Percentiles rank a stretch among this genome's conserved stretches.
These are phyloP conservation scores for Mormyrus lacerda DNA, from an alignment of 2,113 vertebrate species.

Conservation along the genomic window DNA sequence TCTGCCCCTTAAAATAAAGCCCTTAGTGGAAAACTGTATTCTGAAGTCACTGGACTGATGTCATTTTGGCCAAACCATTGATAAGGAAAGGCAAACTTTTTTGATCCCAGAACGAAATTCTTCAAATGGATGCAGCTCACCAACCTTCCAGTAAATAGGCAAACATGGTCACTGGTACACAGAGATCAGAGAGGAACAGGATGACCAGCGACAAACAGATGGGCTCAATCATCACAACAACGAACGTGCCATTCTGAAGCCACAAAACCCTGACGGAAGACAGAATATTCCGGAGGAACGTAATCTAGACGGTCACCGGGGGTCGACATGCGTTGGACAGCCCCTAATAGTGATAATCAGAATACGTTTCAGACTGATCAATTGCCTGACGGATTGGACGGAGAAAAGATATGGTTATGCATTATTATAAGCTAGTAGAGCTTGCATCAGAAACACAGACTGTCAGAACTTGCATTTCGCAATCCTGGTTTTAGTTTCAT, in stretches of 20 bases:
- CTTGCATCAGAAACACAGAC: not conserved
- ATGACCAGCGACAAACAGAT: not conserved
- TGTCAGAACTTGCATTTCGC: not conserved
- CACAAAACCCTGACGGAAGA: not conserved
- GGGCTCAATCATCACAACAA: not conserved
- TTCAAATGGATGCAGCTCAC: not conserved
- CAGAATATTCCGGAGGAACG: not conserved
- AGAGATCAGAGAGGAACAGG: not conserved
- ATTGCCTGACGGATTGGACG: not conserved
- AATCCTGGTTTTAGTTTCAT: not conserved
- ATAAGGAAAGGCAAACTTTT: not conserved
- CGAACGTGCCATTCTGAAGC: not conserved
- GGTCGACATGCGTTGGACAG: not conserved
- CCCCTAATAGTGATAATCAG: not conserved
- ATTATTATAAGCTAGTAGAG: not conserved
- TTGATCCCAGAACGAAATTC: not conserved
- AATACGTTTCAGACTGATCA: not conserved
- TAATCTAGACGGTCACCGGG: not conserved
- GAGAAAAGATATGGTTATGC: not conserved
- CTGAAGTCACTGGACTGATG: not conserved
- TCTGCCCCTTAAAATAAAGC: not conserved
- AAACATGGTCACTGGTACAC: not conserved
- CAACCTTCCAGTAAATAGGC: not conserved
- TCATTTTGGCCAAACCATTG: not conserved
- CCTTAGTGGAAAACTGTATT: not conserved